Evolutionary conservation across 2,888 invertebrate species (phyloP).

Genomic region (Notodonta ziczac): DNA sequence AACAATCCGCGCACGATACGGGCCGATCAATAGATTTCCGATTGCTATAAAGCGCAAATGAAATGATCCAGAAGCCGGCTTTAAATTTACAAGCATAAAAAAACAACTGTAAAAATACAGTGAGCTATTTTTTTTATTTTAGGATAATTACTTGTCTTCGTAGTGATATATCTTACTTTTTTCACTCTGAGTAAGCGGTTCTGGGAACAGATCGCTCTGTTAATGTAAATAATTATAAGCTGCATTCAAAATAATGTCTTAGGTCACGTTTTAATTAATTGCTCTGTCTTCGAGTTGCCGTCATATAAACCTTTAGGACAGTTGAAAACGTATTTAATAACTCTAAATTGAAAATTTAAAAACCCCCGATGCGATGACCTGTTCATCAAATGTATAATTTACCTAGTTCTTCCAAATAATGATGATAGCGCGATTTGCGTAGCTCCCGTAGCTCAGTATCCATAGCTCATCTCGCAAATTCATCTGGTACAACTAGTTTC

Average conservation of each 20-base stretch:
- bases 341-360: no score
- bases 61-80: conserved; percentile 20
- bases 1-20: conserved; percentile 21
- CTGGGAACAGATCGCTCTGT: neutral
- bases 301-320: no score
- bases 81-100: conserved; percentile 4
- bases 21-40: conserved; percentile 24
- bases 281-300: no score
- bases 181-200: neutral
- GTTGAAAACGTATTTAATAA: no score
- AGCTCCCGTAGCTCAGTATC: no score
- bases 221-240: neutral
- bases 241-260: neutral
- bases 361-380: no score
- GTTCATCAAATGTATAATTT: no score
- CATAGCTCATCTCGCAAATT: no score
- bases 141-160: conserved; percentile 16
- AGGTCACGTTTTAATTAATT: neutral
- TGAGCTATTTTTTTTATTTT: neutral
- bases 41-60: conserved; percentile 34
- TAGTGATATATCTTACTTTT: neutral
- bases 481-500: no score
- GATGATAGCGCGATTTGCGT: no score
- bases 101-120: conserved; percentile 17
- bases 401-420: no score